A percentile compares a stretch with the other conserved stretches of the same genome.
phyloP scores from a whole-genome alignment of 2,113 vertebrate species.

The Eira barbara region DNA sequence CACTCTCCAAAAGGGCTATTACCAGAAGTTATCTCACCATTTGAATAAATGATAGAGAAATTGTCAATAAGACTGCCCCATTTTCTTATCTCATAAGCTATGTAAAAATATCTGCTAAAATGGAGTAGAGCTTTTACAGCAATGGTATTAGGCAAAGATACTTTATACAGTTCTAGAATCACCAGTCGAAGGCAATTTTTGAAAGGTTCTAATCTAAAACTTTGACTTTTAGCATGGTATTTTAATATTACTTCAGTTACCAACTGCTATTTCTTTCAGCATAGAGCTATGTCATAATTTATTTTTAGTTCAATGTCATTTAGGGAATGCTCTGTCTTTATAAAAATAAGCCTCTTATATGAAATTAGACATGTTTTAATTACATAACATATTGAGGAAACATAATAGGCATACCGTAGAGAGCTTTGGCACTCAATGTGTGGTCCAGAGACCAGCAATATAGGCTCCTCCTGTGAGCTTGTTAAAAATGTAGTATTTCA shows the following conservation, averaged over 20 bases:
- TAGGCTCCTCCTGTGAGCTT: background rate
- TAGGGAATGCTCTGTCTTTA: background rate
- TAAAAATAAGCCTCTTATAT: background rate
- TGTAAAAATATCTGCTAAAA: background rate
- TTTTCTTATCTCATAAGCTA: constrained; percentile 29
- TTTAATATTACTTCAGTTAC: background rate
- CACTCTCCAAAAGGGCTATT: background rate
- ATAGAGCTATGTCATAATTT: background rate
- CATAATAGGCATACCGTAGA: background rate
- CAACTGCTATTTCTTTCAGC: background rate
- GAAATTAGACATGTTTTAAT: background rate
- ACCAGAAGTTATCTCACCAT: background rate
- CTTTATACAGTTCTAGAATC: background rate
- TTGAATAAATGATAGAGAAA: constrained; percentile 36
- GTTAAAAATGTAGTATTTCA: background rate
- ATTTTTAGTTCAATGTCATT: background rate
- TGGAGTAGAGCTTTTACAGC: background rate
- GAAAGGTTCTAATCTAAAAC: background rate
- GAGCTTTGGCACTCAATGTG: background rate
- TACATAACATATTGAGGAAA: background rate
- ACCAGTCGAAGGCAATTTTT: background rate
- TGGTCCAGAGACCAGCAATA: background rate
- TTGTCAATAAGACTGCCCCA: background rate
- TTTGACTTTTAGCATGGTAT: background rate
- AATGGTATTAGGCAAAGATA: background rate